phyloP scores from a whole-genome alignment of 2,113 vertebrate genomes.

The Paraplagusia blochii region DNA sequence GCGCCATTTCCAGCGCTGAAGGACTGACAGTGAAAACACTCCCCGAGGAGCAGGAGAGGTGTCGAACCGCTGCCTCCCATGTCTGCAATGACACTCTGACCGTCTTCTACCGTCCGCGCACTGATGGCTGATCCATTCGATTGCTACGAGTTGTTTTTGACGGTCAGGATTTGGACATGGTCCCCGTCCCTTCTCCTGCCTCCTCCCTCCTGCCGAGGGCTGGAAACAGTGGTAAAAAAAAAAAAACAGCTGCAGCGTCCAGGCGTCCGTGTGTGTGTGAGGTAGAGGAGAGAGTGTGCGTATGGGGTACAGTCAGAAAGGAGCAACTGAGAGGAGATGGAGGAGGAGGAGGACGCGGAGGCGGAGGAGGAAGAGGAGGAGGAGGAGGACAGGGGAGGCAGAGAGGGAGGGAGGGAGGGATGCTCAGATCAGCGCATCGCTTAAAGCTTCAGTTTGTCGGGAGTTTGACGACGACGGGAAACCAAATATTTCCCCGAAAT shows the following conservation, averaged over 20 bases:
- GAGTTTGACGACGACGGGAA: too few species aligned
- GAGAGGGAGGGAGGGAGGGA: background rate
- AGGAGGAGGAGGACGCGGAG: background rate
- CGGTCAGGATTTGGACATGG: conserved; percentile 70
- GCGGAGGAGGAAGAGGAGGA: background rate
- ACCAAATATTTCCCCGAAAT: too few species aligned
- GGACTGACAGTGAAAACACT: conserved; percentile 75
- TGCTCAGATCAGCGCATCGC: background rate
- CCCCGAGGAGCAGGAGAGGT: conserved; percentile 69
- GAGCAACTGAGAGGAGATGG: conserved; percentile 41
- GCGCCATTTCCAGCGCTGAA: conserved; percentile 79
- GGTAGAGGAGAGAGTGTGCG: conserved; percentile 58
- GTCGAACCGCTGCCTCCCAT: conserved; percentile 68
- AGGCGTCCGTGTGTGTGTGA: conserved; percentile 70
- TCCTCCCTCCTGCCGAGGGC: conserved; percentile 63
- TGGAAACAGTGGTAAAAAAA: conserved; percentile 70
- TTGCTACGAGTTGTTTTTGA: conserved; percentile 13
- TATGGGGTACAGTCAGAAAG: conserved; percentile 54
- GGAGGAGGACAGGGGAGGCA: conserved; percentile 21
- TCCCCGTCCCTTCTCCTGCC: conserved; percentile 52
- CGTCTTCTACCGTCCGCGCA: conserved; percentile 66
- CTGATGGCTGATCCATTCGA: conserved; percentile 67
- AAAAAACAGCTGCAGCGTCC: conserved; percentile 79
- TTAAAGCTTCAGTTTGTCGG: too few species aligned
- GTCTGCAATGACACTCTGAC: conserved; percentile 75